Percentiles rank a stretch among this genome's conserved stretches.
Evolutionary conservation across 1,140 invertebrate species (phyloP).

Genomic region (Caenorhabditis remanei): DNA sequence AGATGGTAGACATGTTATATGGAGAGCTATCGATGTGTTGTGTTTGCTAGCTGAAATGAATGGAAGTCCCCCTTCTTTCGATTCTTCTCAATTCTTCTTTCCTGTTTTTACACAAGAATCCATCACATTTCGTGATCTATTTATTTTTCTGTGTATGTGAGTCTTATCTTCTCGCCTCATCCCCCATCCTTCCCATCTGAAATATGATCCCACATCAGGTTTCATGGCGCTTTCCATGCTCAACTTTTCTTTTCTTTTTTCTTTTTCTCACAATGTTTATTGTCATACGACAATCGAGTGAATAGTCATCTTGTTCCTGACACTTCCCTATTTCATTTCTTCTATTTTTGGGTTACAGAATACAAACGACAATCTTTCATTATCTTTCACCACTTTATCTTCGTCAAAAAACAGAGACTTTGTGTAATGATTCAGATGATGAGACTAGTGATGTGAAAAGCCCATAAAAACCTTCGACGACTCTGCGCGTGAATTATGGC

Average conservation of each 20-base stretch:
- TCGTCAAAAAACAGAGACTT: slow-evolving; percentile 19
- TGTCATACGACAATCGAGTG: neutral
- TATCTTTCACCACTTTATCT: slow-evolving; percentile 46
- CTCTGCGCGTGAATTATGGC: slow-evolving; percentile 39
- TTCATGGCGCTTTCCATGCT: slow-evolving; percentile 21
- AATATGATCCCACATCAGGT: slow-evolving; percentile 38
- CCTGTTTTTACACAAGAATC: neutral
- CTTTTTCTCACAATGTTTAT: neutral
- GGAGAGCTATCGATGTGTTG: neutral
- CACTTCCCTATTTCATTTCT: neutral
- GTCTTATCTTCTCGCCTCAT: slow-evolving; percentile 20
- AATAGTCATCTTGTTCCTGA: neutral
- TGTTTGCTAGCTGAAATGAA: slow-evolving; percentile 12
- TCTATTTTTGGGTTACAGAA: neutral
- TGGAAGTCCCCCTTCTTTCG: neutral
- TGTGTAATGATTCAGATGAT: slow-evolving; percentile 19
- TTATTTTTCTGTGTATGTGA: neutral
- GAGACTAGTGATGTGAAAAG: slow-evolving; percentile 24
- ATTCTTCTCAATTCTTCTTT: slow-evolving; percentile 6
- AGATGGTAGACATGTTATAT: neutral
- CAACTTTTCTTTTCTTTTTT: slow-evolving; percentile 17
- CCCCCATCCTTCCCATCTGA: neutral
- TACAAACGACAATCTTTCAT: neutral
- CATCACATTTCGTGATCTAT: slow-evolving; percentile 18
- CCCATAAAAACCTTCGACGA: slow-evolving; percentile 18